A percentile compares a stretch with the other conserved stretches of the same genome.
Evolutionary conservation across 1,140 invertebrate genomes (phyloP).

Genomic region (Heliconius congener): DNA sequence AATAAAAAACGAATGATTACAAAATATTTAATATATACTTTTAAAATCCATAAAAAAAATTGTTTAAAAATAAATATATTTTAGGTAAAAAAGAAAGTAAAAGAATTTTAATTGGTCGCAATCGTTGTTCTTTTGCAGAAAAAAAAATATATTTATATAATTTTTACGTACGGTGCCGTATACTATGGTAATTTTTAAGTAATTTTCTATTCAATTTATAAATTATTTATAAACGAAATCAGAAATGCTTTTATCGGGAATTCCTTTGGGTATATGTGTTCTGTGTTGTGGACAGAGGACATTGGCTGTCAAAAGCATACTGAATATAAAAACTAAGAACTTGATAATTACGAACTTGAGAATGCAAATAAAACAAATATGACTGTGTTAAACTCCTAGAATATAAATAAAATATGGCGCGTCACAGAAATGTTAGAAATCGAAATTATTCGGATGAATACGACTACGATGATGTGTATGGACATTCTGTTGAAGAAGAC

Average conservation of each 20-base stretch:
- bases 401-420: conserved; percentile 83
- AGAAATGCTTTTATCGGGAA: conserved; percentile 2
- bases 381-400: conserved; percentile 7
- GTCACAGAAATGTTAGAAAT: conserved; percentile 88
- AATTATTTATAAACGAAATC: background rate
- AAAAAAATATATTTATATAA: background rate
- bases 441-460: conserved; percentile 92
- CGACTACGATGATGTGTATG: conserved; percentile 95
- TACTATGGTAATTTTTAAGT: background rate
- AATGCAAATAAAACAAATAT: conserved; percentile 16
- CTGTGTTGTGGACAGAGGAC: background rate
- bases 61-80: too few relatives aligned
- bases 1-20: too few relatives aligned
- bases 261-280: background rate
- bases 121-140: background rate
- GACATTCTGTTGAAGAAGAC: conserved; percentile 95
- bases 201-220: background rate
- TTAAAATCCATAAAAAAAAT: too few relatives aligned
- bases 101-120: too few relatives aligned
- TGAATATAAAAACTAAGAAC: conserved; percentile 19
- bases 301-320: conserved; percentile 17
- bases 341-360: background rate
- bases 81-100: too few relatives aligned
- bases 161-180: too few relatives aligned
- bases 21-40: too few relatives aligned